These are phyloP conservation scores for Galendromus occidentalis DNA, from an alignment of 1,140 invertebrate genomes.

Conservation along the genomic window DNA sequence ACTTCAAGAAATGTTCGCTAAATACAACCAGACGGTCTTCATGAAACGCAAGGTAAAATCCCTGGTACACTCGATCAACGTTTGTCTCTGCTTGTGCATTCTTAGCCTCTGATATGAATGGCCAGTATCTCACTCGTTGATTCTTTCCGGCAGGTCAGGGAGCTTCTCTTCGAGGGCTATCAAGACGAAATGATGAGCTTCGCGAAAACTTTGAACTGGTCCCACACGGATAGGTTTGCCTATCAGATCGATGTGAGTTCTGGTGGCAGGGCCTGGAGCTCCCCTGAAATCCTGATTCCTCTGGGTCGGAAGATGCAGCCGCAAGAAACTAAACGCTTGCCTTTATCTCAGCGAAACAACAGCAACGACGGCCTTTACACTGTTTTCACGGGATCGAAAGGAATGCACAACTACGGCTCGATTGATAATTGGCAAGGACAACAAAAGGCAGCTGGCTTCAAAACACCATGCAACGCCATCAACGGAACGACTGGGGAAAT, in stretches of 20 bases:
- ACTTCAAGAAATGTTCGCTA: neutral
- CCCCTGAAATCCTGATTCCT: too few relatives aligned
- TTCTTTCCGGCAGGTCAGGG: conserved; percentile 8
- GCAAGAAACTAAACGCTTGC: neutral
- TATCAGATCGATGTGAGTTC: neutral
- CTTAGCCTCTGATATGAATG: too few relatives aligned
- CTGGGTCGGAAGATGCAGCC: too few relatives aligned
- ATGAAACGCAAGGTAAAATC: neutral
- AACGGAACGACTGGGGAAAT: conserved; percentile 16
- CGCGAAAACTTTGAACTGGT: conserved; percentile 10
- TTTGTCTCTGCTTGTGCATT: neutral
- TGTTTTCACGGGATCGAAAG: conserved; percentile 21
- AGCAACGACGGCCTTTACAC: conserved; percentile 25
- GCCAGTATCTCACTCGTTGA: too few relatives aligned
- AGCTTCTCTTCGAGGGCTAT: conserved; percentile 23
- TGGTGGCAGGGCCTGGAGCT: too few relatives aligned
- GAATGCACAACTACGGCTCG: conserved; percentile 21
- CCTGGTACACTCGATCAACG: neutral
- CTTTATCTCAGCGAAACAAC: conserved; percentile 13
- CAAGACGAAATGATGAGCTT: conserved; percentile 18
- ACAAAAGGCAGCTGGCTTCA: conserved; percentile 1
- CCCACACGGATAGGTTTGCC: neutral
- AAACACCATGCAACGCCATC: neutral
- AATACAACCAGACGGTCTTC: neutral
- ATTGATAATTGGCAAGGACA: conserved; percentile 25